Evolutionary conservation across 2,113 vertebrate species (phyloP), one percentile per base, ranked within the genome.

Genomic region (Octodon degus): DNA sequence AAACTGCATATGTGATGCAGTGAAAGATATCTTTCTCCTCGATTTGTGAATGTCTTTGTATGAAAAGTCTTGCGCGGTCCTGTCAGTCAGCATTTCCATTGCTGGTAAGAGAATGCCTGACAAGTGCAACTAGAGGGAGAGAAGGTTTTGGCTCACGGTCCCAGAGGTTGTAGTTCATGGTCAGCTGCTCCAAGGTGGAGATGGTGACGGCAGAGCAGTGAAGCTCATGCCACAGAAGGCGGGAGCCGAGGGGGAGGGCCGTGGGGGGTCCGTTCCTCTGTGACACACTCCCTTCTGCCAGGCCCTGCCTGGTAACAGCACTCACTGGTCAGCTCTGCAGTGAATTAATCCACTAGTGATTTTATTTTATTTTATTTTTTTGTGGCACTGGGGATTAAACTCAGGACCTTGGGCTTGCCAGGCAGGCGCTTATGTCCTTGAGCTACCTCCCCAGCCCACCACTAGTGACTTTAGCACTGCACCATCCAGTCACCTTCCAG

Each of bases 31-130:
- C 94, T 93, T 91, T 82, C 37, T 58, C 53, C 24, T 88, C 76
- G 62, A 85, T 82, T 89, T 97, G 37, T 86, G 80, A 91, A 94
- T 68, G 32, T 92, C 72, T 96, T 96, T 90, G 74, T 76, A 55
- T 77, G 86, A 93, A 58, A 93, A 89, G 53, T 84, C 89, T 93
- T 87, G 58, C 24, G 30, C 50, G 11, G 16, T 34, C 55, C 16
- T 80, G 34, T 53, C 32, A 32, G 74, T 77, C 74, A 77, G 20
- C 32, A 53, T 80, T 80, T 53, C 77, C 27, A 80, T 32, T 80
- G 14, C 77, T 34, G 17, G 77, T 30, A 47, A 47, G 30, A 47
- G 27, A 79, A 80, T 53, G 19, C 76, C 47, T 53, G 77, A 34
- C 47, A 34, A 34, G 30, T 80, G 34, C 30, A 34, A 32, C 43